Evolutionary conservation across 2,888 invertebrate species (phyloP).

Genomic region (Drosophila longiperda): DNA sequence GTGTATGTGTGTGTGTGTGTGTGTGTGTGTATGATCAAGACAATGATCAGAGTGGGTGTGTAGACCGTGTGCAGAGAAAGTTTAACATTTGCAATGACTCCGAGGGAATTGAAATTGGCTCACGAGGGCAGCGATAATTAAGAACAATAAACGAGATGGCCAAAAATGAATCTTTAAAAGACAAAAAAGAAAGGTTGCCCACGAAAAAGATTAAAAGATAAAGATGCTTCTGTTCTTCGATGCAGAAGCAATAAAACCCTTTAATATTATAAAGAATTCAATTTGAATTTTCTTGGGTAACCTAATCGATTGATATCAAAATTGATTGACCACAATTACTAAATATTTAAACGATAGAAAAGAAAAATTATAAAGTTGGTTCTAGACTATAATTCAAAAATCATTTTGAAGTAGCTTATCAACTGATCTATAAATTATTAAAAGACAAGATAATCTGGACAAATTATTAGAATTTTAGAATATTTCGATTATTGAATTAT

Average conservation of each 20-base stretch:
- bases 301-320: background rate
- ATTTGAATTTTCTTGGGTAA: background rate
- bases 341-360: no score
- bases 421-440: constrained; percentile 16
- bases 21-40: constrained; percentile 30
- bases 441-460: constrained; percentile 19
- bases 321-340: background rate
- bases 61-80: constrained; percentile 59
- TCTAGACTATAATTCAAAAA: background rate
- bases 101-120: constrained; percentile 26
- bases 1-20: constrained; percentile 18
- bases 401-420: background rate
- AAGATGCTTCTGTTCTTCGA: no score
- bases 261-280: background rate
- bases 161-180: background rate
- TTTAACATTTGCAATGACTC: constrained; percentile 43
- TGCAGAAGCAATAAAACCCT: background rate
- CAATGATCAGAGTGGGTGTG: constrained; percentile 43
- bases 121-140: constrained; percentile 32
- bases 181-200: background rate
- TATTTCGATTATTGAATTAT: constrained; percentile 7
- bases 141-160: background rate
- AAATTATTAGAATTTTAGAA: constrained; percentile 24
- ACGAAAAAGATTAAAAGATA: background rate
- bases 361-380: background rate